A percentile compares a stretch with the other conserved stretches of the same genome.
These are phyloP conservation scores for Leucoptera coffeella DNA, from an alignment of 2,888 invertebrate genomes.

Conservation along the genomic window DNA sequence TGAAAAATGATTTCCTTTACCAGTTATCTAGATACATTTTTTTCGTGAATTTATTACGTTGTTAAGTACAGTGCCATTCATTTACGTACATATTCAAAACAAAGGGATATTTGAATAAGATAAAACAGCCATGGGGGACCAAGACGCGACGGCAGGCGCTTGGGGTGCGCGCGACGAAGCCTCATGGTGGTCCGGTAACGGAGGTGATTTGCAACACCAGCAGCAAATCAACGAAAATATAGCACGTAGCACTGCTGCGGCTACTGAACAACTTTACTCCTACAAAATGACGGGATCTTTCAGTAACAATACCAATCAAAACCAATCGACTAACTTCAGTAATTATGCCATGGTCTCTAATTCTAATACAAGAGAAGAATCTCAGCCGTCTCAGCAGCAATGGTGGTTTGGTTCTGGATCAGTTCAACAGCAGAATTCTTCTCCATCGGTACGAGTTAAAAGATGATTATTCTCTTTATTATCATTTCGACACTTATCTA, in stretches of 20 bases:
- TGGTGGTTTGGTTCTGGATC: constrained; percentile 74
- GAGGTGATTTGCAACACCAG: constrained; percentile 38
- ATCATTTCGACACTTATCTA: neutral
- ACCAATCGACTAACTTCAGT: constrained; percentile 60
- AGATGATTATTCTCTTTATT: constrained; percentile 3
- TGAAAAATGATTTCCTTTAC: too few relatives aligned
- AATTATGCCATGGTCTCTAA: constrained; percentile 68
- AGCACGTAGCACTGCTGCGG: constrained; percentile 33
- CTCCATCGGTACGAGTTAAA: constrained; percentile 31
- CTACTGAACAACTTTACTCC: constrained; percentile 69
- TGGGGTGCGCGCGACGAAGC: constrained; percentile 54
- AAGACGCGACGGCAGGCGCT: constrained; percentile 50
- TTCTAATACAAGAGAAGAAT: constrained; percentile 44
- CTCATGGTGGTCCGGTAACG: constrained; percentile 46
- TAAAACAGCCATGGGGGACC: constrained; percentile 44
- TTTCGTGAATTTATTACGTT: too few relatives aligned
- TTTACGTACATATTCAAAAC: too few relatives aligned
- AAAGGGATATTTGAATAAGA: constrained; percentile 38
- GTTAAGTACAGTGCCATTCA: too few relatives aligned
- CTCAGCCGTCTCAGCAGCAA: constrained; percentile 36
- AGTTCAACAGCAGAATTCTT: constrained; percentile 39
- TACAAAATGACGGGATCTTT: constrained; percentile 85
- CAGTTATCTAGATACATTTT: too few relatives aligned
- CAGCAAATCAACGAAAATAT: constrained; percentile 45
- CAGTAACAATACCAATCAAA: constrained; percentile 61